Evolutionary conservation across 2,113 vertebrate species (phyloP), one percentile per base, ranked within the genome.

Genomic region (Rattus rattus): DNA sequence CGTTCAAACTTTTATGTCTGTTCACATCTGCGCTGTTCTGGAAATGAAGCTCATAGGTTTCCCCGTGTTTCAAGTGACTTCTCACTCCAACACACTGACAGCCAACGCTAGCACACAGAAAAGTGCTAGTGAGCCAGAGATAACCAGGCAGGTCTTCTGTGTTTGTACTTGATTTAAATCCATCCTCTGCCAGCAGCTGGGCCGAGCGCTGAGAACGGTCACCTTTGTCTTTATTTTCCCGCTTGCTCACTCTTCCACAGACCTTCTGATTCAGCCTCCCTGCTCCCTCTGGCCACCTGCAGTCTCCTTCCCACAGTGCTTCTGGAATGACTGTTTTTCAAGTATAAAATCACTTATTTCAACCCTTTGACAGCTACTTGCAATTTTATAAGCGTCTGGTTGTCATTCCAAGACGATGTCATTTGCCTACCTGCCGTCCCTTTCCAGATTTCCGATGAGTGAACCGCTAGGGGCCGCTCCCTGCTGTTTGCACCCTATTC

Each of bases 371-470:
- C 10, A 22, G 5, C 26, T 90, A 94, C 54, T 80, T 10, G 0
- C 52, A 28, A 49, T 33, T 90, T 13, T 1, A 56, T 75, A 56
- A 87, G 87, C 56, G n/a, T 90, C 69, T 69, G 39, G 8, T 49
- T 36, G 52, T 63, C 69, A n/a, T 17, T 49, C 2, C 13, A 1
- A 17, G 84, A 1, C 2, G 20, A 43, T 17, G 56, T 4, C 9
- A 43, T 19, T 16, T 20, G 3, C 47, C 19, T 11, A 17, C 4
- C 2, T 22, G 6, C 19, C 30, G 3, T 2, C 19, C 2, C 5
- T 39, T 7, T 9, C 8, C 33, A 3, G n/a, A 47, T 90, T 75
- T 52, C 63, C 26, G 10, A 1, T 2, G 49, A 59, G 69, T 54
- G 0, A 11, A 10, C 7, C 30, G 49, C 12, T 5, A 13, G 19